Evolutionary conservation across 2,888 invertebrate genomes (phyloP).

Genomic region (Schizaphis graminum): DNA sequence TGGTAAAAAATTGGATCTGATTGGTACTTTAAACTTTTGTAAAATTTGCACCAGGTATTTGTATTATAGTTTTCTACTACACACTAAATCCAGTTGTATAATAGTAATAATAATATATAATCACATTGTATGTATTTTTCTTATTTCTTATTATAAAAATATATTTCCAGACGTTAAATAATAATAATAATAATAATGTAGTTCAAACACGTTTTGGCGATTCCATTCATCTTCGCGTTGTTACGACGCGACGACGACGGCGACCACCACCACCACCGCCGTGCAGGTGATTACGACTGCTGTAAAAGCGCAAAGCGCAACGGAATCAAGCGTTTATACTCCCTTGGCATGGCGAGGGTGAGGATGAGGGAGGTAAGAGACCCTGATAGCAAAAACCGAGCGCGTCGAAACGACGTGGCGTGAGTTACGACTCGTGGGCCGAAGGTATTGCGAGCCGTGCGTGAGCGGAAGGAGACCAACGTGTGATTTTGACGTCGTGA

Average conservation of each 20-base stretch:
- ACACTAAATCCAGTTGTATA: not conserved
- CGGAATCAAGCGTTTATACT: not conserved
- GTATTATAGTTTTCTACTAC: too few relatives aligned
- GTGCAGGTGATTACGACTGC: not conserved
- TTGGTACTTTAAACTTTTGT: too few relatives aligned
- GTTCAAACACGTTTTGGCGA: not conserved
- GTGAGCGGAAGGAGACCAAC: not conserved
- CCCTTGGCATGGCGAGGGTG: not conserved
- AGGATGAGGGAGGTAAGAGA: not conserved
- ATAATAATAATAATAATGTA: not conserved
- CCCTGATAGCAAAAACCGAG: not conserved
- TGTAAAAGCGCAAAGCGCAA: not conserved
- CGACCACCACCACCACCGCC: too few relatives aligned
- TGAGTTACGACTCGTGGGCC: slow-evolving; percentile 12
- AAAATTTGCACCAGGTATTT: too few relatives aligned
- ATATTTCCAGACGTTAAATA: not conserved
- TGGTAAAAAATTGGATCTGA: too few relatives aligned
- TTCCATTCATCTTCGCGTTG: not conserved
- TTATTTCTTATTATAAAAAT: not conserved
- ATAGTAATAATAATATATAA: not conserved
- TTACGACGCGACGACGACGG: not conserved
- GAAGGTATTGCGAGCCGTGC: not conserved
- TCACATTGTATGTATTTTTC: not conserved
- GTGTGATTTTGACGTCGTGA: slow-evolving; percentile 54
- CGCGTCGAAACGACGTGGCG: not conserved